A percentile compares a stretch with the other conserved stretches of the same genome.
phyloP scores from a whole-genome alignment of 1,140 invertebrate genomes.

The Galendromus occidentalis region DNA sequence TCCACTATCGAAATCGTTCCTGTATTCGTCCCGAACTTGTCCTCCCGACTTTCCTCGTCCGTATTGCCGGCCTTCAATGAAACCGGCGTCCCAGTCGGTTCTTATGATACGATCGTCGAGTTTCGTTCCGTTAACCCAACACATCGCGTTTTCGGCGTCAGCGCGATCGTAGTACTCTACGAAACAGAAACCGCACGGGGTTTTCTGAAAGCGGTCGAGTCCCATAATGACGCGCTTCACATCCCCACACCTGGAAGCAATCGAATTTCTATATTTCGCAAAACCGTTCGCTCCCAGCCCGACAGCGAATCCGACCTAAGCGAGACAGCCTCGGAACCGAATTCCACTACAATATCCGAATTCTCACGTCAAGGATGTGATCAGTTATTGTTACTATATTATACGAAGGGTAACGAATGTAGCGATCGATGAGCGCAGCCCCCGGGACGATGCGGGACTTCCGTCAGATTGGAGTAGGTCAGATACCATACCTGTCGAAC shows the following conservation, averaged over 20 bases:
- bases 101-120: slow-evolving; percentile 90
- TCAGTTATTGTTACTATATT: too few species aligned
- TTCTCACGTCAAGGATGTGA: too few species aligned
- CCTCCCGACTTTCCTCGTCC: slow-evolving; percentile 94
- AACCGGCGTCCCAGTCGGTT: slow-evolving; percentile 98
- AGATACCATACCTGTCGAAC: slow-evolving; percentile 34
- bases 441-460: too few species aligned
- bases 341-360: too few species aligned
- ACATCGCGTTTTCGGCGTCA: slow-evolving; percentile 83
- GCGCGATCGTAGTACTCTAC: slow-evolving; percentile 73
- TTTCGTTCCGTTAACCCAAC: slow-evolving; percentile 88
- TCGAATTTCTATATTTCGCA: neutral
- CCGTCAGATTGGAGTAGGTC: too few species aligned
- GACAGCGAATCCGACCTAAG: too few species aligned
- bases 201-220: slow-evolving; percentile 90
- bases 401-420: too few species aligned
- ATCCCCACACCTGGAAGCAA: slow-evolving; percentile 68
- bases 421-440: too few species aligned
- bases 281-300: too few species aligned
- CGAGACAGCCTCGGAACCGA: too few species aligned
- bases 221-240: slow-evolving; percentile 93
- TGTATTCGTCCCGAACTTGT: slow-evolving; percentile 94
- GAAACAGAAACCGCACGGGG: slow-evolving; percentile 98
- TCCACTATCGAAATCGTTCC: slow-evolving; percentile 88
- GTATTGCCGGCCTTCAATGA: slow-evolving; percentile 93